Evolutionary conservation across 2,113 vertebrate species (phyloP).

Genomic region (Hemibagrus wyckioides): DNA sequence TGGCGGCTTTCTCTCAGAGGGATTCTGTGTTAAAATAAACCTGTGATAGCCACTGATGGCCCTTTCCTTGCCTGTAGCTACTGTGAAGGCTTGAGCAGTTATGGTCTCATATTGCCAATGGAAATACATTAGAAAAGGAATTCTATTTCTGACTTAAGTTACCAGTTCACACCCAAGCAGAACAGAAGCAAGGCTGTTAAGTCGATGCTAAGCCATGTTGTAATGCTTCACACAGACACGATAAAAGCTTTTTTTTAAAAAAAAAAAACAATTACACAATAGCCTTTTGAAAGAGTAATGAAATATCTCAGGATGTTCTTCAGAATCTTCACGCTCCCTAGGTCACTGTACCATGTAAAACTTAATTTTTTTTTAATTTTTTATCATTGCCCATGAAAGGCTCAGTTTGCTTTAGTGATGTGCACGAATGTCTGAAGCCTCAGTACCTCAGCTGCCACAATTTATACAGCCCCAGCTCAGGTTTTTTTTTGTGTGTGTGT

Average conservation of each 20-base stretch:
- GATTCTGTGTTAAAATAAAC: slow-evolving; percentile 49
- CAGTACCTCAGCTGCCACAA: background rate
- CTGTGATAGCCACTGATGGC: slow-evolving; percentile 35
- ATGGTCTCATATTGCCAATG: slow-evolving; percentile 26
- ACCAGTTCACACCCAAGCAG: background rate
- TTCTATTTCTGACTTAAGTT: slow-evolving; percentile 38
- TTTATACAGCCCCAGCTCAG: background rate
- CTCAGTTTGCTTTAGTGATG: background rate
- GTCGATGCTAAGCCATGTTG: background rate
- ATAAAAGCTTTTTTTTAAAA: no score
- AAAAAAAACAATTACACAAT: no score
- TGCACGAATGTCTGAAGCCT: background rate
- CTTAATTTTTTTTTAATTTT: slow-evolving; percentile 1
- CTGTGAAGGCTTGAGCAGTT: slow-evolving; percentile 32
- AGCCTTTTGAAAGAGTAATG: background rate
- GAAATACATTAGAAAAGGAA: slow-evolving; percentile 37
- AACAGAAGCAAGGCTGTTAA: slow-evolving; percentile 12
- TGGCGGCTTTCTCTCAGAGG: slow-evolving; percentile 38
- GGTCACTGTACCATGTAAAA: slow-evolving; percentile 6
- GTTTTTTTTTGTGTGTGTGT: background rate
- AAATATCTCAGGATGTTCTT: background rate
- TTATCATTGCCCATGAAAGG: slow-evolving; percentile 7
- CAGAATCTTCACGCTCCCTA: background rate
- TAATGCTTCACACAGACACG: background rate
- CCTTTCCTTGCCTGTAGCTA: slow-evolving; percentile 43